Evolutionary conservation across 1,140 invertebrate genomes (phyloP), one percentile per base, ranked within the genome.

Genomic region (Rhynchophorus ferrugineus): DNA sequence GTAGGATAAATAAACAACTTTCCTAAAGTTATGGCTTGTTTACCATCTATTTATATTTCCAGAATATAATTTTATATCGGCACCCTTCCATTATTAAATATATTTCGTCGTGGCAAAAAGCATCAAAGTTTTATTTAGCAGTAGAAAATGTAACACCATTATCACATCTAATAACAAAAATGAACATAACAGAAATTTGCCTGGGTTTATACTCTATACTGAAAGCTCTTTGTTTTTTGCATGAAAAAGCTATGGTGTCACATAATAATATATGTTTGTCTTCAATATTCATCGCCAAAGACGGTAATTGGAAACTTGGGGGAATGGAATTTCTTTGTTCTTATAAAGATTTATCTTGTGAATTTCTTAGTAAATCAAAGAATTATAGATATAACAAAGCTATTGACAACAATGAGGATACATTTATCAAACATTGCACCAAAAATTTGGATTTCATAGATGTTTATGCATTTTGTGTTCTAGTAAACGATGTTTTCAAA

Each of bases 291-390:
- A 82, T 91, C 2, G 82, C 82, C 6, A 73, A 78, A 11, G 85
- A 90, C 69, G 87, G 87, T 3, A 81, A 75, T 49, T 92, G 89
- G 89, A 87, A 85, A 68, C 71, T 93, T 11, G 86, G 85, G 14
- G 87, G 86, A 3, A 71, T 91, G 44, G 87, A 91, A 65, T 87
- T 83, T 71, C 71, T 87, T 0, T 87, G 84, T 69, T 74, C 76
- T 59, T 82, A 82, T 61, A 70, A 70, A 46, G 83, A 89, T 38
- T 69, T 87, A 8, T 85, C 77, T 22, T 60, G 71, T 38, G 72
- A 78, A 33, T 83, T 83, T 67, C 71, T 90, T 19, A 79, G 82
- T 58, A 79, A 84, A 68, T 79, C 81, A 17, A 77, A 78, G 64
- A 77, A 73, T 42, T 77, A 80, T 56, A 79, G 87, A 42, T 62